phyloP scores from a whole-genome alignment of 2,113 vertebrate species.

The Rhadina sibilatrix region DNA sequence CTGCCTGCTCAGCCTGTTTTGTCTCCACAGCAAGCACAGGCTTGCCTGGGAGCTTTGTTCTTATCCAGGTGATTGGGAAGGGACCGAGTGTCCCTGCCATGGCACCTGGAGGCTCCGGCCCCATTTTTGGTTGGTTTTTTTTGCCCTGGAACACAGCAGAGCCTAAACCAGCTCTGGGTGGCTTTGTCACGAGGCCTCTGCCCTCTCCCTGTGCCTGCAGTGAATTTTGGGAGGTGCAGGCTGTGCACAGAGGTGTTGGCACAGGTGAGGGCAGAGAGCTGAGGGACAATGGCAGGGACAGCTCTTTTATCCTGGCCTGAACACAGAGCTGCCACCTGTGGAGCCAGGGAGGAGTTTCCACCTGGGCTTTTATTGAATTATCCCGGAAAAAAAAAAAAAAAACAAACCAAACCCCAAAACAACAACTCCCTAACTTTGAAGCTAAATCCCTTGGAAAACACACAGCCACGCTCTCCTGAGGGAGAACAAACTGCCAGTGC shows the following conservation, averaged over 20 bases:
- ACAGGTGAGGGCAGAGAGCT: neutral
- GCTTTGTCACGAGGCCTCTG: neutral
- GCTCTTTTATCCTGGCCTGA: neutral
- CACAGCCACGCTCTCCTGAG: fast-evolving
- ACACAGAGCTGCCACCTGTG: neutral
- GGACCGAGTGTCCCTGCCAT: neutral
- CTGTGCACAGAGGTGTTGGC: neutral
- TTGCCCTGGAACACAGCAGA: neutral
- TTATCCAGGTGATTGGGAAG: neutral
- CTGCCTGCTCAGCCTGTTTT: neutral
- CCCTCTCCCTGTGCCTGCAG: neutral
- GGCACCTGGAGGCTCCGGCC: neutral
- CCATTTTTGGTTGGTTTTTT: neutral
- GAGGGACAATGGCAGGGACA: neutral
- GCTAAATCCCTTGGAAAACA: conserved; percentile 50
- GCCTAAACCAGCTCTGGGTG: neutral
- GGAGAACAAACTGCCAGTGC: neutral
- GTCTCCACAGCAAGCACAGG: neutral
- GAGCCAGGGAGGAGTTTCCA: neutral
- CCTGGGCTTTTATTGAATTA: neutral
- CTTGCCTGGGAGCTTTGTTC: neutral
- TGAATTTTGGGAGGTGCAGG: neutral
- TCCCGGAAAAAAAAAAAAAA: neutral
- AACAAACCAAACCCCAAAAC: too few species aligned
- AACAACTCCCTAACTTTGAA: neutral